Conservation (phyloP, 2,888 invertebrate genomes). For the Drosophila yooni region DNA sequence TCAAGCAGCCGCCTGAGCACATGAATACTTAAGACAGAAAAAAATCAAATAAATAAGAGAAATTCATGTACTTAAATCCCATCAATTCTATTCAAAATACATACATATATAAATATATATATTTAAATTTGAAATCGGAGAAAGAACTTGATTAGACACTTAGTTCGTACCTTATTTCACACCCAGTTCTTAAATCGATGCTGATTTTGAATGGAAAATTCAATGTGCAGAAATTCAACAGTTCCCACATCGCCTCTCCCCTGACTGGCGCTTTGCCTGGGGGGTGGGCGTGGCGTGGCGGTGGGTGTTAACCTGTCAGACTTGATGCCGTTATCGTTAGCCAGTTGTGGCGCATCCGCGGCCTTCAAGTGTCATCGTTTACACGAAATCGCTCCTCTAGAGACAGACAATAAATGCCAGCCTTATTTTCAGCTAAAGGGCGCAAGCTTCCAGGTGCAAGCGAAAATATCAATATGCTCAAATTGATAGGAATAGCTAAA, state of each 20-base stretch:
- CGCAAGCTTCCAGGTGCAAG: background rate
- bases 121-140: background rate
- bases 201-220: background rate
- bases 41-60: background rate
- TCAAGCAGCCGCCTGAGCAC: slow-evolving; percentile 29
- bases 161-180: background rate
- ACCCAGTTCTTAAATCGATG: background rate
- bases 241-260: background rate
- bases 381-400: slow-evolving; percentile 5
- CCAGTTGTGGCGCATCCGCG: slow-evolving; percentile 22
- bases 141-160: background rate
- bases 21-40: background rate
- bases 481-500: background rate
- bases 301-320: slow-evolving; percentile 9
- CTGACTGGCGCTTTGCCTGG: background rate
- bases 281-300: background rate
- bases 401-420: slow-evolving; percentile 2
- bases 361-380: slow-evolving; percentile 28
- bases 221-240: background rate
- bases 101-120: background rate
- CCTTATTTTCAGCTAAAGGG: background rate
- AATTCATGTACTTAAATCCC: background rate
- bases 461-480: background rate
- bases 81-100: background rate
- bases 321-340: slow-evolving; percentile 27